Evolutionary conservation across 1,140 invertebrate genomes (phyloP).

Genomic region (Lepidostoma basale): DNA sequence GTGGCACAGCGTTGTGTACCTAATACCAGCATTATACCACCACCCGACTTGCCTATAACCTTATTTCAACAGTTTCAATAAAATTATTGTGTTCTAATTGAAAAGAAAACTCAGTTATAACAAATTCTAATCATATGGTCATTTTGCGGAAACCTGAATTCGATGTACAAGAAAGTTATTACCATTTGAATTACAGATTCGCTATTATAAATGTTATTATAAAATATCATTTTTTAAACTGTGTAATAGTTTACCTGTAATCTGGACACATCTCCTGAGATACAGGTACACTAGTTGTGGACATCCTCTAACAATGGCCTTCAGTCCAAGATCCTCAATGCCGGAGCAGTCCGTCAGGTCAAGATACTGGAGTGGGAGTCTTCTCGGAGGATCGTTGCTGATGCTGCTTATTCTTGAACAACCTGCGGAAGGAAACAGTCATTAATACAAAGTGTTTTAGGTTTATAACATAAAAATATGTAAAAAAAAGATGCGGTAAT

Average conservation of each 20-base stretch:
- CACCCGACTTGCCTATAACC: no score
- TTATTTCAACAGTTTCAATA: no score
- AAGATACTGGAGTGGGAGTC: conserved; percentile 71
- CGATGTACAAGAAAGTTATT: no score
- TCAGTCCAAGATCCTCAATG: conserved; percentile 82
- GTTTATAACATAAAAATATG: no score
- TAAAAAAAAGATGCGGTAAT: no score
- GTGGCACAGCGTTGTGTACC: no score
- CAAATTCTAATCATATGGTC: no score
- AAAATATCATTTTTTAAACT: background rate
- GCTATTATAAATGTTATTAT: background rate
- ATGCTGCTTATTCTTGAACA: conserved; percentile 74
- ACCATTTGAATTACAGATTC: no score
- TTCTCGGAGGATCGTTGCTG: conserved; percentile 67
- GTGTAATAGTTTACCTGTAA: conserved; percentile 68
- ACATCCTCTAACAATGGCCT: conserved; percentile 82
- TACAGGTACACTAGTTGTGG: conserved; percentile 88
- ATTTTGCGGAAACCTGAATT: no score
- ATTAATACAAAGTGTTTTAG: conserved; percentile 50
- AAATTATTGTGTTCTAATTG: no score
- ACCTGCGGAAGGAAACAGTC: conserved; percentile 58
- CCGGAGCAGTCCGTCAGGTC: conserved; percentile 86
- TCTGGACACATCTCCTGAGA: conserved; percentile 82
- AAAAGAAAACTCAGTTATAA: no score
- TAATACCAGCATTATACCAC: no score